These are phyloP conservation scores for Coluber constrictor DNA, from an alignment of 2,797 vertebrate species.

Conservation along the genomic window DNA sequence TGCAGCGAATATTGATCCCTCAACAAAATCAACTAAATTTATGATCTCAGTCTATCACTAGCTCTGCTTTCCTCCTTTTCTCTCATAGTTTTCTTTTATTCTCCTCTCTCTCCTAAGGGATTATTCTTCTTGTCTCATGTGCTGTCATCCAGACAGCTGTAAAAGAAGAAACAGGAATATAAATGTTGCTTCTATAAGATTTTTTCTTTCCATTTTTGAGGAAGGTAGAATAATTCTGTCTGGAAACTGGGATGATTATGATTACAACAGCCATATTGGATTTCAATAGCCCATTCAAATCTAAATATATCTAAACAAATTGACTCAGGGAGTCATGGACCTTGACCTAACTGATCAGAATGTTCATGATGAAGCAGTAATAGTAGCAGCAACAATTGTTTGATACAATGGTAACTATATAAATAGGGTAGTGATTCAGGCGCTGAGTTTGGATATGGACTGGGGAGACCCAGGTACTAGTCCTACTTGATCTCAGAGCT, in stretches of 20 bases:
- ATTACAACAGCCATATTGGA: not conserved
- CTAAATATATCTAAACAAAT: not conserved
- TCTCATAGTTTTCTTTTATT: not conserved
- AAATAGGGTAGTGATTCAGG: not conserved
- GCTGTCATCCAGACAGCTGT: not conserved
- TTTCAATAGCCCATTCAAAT: not conserved
- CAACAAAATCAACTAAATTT: not conserved
- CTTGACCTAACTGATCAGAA: not conserved
- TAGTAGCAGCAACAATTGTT: not conserved
- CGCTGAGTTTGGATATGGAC: not conserved
- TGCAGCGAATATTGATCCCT: not conserved
- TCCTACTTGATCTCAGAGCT: not conserved
- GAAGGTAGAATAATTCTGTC: not conserved
- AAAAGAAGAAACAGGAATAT: not conserved
- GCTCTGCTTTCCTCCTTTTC: not conserved
- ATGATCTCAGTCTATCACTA: not conserved
- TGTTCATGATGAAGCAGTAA: not conserved
- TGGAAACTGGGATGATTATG: not conserved
- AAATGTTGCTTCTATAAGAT: not conserved
- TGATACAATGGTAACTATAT: not conserved
- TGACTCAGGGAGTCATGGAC: not conserved
- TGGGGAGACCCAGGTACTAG: not conserved
- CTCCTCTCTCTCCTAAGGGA: not conserved
- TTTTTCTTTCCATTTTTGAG: not conserved
- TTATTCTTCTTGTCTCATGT: not conserved